phyloP scores from a whole-genome alignment of 2,113 vertebrate genomes.

The Xenopus tropicalis region DNA sequence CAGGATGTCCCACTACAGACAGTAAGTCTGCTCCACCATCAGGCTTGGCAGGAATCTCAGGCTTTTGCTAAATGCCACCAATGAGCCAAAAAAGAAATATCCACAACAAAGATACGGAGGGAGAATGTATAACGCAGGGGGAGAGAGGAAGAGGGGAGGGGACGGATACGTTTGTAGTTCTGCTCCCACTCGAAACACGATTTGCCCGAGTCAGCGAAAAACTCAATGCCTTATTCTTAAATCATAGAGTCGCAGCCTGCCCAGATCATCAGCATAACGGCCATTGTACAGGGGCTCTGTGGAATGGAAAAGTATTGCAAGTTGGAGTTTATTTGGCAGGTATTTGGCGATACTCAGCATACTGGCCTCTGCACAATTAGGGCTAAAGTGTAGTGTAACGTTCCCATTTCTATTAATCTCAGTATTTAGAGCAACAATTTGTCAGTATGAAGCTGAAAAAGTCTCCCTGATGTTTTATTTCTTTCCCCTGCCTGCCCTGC shows the following conservation, averaged over 20 bases:
- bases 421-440: too few species aligned
- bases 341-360: too few species aligned
- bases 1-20: constrained; percentile 71
- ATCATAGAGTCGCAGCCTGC: constrained; percentile 28
- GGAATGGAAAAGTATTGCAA: neutral
- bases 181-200: neutral
- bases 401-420: too few species aligned
- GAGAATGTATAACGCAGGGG: constrained; percentile 13
- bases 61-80: constrained; percentile 48
- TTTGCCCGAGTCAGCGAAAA: constrained; percentile 38
- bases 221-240: constrained; percentile 9
- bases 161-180: neutral
- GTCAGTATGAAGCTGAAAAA: too few species aligned
- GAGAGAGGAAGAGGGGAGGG: constrained; percentile 7
- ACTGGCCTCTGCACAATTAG: too few species aligned
- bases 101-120: constrained; percentile 48
- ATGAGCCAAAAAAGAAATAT: constrained; percentile 47
- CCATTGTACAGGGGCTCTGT: neutral
- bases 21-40: constrained; percentile 60
- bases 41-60: constrained; percentile 46
- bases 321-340: neutral
- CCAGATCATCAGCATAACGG: neutral
- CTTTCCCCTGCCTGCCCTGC: too few species aligned
- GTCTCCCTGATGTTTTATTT: too few species aligned
- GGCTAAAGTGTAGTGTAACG: too few species aligned